Conservation (phyloP, 37 sponge, comb jelly and placozoan genomes). For the Spongilla lacustris region DNA sequence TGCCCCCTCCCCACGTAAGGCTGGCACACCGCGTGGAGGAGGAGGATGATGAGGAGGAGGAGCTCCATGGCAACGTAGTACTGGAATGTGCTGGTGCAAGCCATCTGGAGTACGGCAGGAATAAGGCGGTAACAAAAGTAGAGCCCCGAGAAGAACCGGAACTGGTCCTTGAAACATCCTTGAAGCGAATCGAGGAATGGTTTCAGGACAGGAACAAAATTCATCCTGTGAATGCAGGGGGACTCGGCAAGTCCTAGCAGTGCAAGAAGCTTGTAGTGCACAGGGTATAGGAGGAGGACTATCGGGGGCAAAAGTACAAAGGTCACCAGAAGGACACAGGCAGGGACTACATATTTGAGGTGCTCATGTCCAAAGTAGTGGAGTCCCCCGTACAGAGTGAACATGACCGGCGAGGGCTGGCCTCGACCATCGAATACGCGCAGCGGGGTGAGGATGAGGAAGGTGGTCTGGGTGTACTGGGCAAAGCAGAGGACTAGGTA, state of each 20-base stretch:
- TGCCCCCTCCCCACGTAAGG: background rate
- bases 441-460: conserved; percentile 12
- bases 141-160: conserved; percentile 2
- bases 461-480: conserved; percentile 12
- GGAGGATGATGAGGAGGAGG: background rate
- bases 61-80: conserved; percentile 2
- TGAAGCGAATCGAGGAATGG: background rate
- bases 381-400: background rate
- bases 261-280: background rate
- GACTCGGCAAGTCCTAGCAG: background rate
- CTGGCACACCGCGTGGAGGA: background rate
- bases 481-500: conserved; percentile 46
- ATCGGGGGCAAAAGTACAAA: conserved; percentile 2
- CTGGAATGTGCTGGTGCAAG: background rate
- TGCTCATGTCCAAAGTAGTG: background rate
- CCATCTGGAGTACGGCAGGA: background rate
- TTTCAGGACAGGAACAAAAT: background rate
- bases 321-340: background rate
- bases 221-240: background rate
- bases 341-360: background rate
- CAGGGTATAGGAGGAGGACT: background rate
- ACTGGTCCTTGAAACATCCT: conserved; percentile 15
- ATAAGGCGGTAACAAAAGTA: conserved; percentile 8
- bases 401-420: background rate
- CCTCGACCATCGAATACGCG: background rate